Percentiles rank a stretch among this genome's conserved stretches.
phyloP scores from a whole-genome alignment of 2,113 vertebrate genomes.

The Nothocercus nigrocapillus region DNA sequence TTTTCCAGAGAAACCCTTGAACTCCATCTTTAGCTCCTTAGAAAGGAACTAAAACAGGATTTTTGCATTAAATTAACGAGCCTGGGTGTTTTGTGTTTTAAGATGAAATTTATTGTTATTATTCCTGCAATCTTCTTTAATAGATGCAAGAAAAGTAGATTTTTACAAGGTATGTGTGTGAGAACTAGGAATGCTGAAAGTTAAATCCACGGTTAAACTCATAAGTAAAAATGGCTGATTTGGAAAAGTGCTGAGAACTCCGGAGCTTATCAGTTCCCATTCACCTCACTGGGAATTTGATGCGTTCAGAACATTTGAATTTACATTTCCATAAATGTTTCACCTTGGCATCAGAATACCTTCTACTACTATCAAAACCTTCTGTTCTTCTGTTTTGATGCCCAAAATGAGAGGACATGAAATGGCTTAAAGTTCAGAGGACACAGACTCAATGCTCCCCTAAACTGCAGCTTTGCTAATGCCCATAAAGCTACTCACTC shows the following conservation, averaged over 20 bases:
- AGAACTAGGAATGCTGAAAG: not conserved
- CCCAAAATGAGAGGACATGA: not conserved
- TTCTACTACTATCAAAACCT: not conserved
- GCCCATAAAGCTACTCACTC: not conserved
- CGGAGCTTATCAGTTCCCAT: not conserved
- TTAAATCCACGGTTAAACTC: not conserved
- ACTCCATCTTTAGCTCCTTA: not conserved
- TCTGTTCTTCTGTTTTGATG: not conserved
- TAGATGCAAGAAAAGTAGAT: not conserved
- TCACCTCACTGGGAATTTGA: not conserved
- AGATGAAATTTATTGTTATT: not conserved
- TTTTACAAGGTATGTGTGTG: not conserved
- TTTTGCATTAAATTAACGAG: not conserved
- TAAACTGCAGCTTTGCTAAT: not conserved
- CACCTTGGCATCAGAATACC: not conserved
- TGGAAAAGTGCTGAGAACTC: not conserved
- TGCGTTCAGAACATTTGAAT: not conserved
- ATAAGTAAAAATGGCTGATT: not conserved
- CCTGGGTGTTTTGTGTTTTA: not conserved
- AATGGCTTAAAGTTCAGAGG: not conserved
- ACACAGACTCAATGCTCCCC: not conserved
- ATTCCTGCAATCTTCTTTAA: not conserved
- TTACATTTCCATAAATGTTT: constrained; percentile 12
- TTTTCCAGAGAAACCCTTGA: not conserved
- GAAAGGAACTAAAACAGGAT: not conserved